phyloP scores from a whole-genome alignment of 1,140 invertebrate genomes.

The Lasaia peninsularis region DNA sequence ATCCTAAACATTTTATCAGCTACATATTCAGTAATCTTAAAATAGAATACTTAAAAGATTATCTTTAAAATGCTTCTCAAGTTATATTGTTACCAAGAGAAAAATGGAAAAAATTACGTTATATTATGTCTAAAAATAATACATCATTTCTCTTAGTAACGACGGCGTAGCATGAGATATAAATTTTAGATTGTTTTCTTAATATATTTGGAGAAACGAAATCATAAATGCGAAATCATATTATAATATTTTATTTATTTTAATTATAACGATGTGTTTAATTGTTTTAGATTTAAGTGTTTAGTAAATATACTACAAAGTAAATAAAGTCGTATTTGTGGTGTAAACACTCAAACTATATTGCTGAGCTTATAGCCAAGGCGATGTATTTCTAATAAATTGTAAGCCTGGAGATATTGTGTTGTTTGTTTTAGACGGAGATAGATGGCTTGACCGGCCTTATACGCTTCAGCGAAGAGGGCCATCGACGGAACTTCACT shows the following conservation, averaged over 20 bases:
- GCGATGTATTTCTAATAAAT: conserved; percentile 25
- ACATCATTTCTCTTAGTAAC: no score
- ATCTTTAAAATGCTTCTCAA: no score
- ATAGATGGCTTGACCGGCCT: conserved; percentile 94
- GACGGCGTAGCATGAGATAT: no score
- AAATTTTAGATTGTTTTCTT: not conserved
- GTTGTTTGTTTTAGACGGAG: conserved; percentile 85
- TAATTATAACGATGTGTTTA: no score
- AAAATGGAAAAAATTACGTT: no score
- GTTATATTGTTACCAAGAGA: no score
- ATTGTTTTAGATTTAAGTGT: not conserved
- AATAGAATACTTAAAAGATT: no score
- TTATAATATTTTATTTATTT: no score
- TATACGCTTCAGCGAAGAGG: conserved; percentile 92
- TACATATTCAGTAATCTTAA: no score
- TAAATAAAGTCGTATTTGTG: not conserved
- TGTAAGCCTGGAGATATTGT: conserved; percentile 39
- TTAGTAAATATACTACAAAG: not conserved
- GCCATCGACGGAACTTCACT: conserved; percentile 92
- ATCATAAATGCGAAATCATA: no score
- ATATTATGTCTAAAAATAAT: no score
- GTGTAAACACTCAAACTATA: not conserved
- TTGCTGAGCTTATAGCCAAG: not conserved
- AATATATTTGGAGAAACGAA: not conserved
- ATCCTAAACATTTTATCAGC: no score